These are phyloP conservation scores for Steatornis caripensis DNA, from an alignment of 2,113 vertebrate species.

Conservation along the genomic window DNA sequence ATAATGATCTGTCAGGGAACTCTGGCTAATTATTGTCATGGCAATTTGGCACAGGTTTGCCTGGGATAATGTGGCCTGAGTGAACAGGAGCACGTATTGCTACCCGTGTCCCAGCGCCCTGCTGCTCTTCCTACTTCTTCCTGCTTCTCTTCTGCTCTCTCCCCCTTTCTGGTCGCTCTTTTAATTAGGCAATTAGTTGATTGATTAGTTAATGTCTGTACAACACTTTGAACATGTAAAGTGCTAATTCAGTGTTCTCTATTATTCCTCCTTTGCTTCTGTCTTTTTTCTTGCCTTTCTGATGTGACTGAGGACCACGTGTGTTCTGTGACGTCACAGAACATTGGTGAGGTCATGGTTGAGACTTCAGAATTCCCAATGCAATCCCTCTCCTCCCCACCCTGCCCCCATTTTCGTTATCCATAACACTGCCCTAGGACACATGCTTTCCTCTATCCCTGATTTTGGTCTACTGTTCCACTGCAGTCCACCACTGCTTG, in stretches of 20 bases:
- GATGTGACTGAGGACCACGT: neutral
- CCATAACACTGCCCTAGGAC: neutral
- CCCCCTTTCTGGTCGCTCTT: neutral
- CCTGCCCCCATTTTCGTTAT: neutral
- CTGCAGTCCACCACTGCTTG: neutral
- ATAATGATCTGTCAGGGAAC: slow-evolving; percentile 78
- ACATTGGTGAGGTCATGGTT: neutral
- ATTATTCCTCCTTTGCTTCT: neutral
- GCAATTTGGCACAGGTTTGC: slow-evolving; percentile 68
- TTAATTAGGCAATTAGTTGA: slow-evolving; percentile 51
- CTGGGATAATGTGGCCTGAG: slow-evolving; percentile 30
- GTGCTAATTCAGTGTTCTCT: slow-evolving; percentile 4
- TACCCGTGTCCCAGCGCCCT: neutral
- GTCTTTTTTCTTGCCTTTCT: neutral
- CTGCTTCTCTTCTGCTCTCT: neutral
- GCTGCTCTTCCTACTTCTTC: neutral
- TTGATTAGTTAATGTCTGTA: slow-evolving; percentile 51
- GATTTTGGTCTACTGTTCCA: neutral
- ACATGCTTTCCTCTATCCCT: neutral
- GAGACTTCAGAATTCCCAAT: neutral
- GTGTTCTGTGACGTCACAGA: neutral
- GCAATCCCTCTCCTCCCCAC: too few species aligned
- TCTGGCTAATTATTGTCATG: slow-evolving; percentile 76
- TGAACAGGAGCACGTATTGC: neutral
- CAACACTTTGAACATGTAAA: slow-evolving; percentile 1